phyloP scores from a whole-genome alignment of 2,113 vertebrate genomes.

The Perccottus glenii region DNA sequence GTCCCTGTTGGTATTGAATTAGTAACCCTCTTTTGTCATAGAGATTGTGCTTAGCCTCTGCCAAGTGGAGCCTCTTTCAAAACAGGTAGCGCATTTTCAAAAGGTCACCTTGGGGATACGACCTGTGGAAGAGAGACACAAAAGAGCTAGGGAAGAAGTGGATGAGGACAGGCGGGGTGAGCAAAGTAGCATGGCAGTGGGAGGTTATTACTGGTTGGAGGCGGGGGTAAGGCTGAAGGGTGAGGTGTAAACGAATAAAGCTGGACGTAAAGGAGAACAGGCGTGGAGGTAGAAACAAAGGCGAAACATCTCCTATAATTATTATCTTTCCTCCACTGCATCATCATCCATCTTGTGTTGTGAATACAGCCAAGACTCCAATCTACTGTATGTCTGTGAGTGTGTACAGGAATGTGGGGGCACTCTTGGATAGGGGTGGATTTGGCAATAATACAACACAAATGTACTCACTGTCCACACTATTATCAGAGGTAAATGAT shows the following conservation, averaged over 20 bases:
- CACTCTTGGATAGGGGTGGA: background rate
- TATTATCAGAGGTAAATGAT: too few relatives aligned
- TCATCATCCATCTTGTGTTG: conserved; percentile 39
- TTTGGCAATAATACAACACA: too few relatives aligned
- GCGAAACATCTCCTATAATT: conserved; percentile 29
- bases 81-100: conserved; percentile 38
- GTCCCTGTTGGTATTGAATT: conserved; percentile 38
- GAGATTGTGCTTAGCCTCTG: conserved; percentile 8
- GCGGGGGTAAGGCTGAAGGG: conserved; percentile 6
- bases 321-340: conserved; percentile 24
- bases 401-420: background rate
- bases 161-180: conserved; percentile 3
- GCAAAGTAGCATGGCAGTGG: conserved; percentile 5
- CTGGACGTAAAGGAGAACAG: conserved; percentile 6
- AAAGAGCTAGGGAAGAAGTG: background rate
- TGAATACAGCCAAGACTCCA: conserved; percentile 10
- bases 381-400: conserved; percentile 6
- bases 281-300: conserved; percentile 27
- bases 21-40: conserved; percentile 32
- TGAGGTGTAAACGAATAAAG: conserved; percentile 15
- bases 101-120: conserved; percentile 68
- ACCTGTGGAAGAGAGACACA: conserved; percentile 23
- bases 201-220: conserved; percentile 33
- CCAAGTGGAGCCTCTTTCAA: conserved; percentile 5
- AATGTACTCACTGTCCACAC: too few relatives aligned